Percentiles rank a stretch among this genome's conserved stretches.
phyloP scores from a whole-genome alignment of 2,797 vertebrate genomes.

The Phoeniculus purpureus region DNA sequence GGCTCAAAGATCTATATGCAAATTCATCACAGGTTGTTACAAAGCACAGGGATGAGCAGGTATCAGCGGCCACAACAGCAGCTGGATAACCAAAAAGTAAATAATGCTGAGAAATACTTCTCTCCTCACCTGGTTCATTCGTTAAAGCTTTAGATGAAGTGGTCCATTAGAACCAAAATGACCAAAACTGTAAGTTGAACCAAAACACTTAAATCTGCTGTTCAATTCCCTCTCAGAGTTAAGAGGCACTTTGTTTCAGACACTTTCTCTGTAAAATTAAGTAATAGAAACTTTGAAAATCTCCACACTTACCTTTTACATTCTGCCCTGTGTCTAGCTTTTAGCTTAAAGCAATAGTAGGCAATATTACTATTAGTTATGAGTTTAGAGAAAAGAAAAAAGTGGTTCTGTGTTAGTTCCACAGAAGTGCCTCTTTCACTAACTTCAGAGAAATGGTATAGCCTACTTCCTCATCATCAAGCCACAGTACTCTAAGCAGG shows the following conservation, averaged over 20 bases:
- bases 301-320: background rate
- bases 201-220: background rate
- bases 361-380: background rate
- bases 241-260: background rate
- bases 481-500: background rate
- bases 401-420: background rate
- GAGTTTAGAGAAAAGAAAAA: background rate
- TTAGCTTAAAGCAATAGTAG: background rate
- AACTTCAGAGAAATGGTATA: background rate
- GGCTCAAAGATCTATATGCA: background rate
- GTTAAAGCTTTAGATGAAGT: background rate
- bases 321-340: background rate
- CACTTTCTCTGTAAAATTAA: background rate
- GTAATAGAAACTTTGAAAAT: background rate
- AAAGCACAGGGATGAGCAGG: background rate
- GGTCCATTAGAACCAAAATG: background rate
- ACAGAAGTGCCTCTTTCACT: background rate
- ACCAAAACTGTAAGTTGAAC: background rate
- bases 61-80: background rate
- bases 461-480: background rate
- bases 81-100: background rate
- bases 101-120: background rate
- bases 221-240: background rate
- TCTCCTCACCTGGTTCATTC: background rate
- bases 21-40: background rate